Percentiles rank a stretch among this genome's conserved stretches.
phyloP scores from a whole-genome alignment of 2,113 vertebrate genomes.

The Lampris incognitus region DNA sequence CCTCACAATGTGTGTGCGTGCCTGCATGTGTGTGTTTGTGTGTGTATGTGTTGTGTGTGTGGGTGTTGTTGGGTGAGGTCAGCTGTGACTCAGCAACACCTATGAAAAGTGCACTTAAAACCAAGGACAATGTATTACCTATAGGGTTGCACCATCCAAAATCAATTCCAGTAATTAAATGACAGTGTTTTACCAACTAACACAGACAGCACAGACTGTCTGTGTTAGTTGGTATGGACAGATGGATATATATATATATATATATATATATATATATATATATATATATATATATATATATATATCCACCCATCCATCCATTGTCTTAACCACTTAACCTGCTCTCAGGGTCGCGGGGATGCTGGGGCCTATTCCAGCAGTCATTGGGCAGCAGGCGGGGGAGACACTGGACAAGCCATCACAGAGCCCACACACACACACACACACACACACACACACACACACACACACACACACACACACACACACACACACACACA shows the following conservation, averaged over 20 bases:
- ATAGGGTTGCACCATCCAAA: not conserved
- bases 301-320: not conserved
- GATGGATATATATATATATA: not conserved
- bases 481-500: no score
- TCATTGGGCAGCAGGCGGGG: no score
- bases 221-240: not conserved
- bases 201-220: not conserved
- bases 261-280: not conserved
- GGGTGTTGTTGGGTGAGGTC: conserved; percentile 2
- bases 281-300: not conserved
- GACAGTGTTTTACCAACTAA: conserved; percentile 19
- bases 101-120: conserved; percentile 36
- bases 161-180: conserved; percentile 26
- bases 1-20: conserved; percentile 36
- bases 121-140: conserved; percentile 29
- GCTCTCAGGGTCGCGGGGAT: no score
- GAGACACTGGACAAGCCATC: not conserved
- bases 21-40: conserved; percentile 9
- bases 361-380: no score
- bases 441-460: no score
- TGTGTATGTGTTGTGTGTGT: not conserved
- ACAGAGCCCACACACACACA: no score
- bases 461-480: no score
- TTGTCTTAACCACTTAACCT: no score
- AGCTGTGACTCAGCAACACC: conserved; percentile 77